These are phyloP conservation scores for Pluvialis apricaria DNA, from an alignment of 2,113 vertebrate species.

Conservation along the genomic window DNA sequence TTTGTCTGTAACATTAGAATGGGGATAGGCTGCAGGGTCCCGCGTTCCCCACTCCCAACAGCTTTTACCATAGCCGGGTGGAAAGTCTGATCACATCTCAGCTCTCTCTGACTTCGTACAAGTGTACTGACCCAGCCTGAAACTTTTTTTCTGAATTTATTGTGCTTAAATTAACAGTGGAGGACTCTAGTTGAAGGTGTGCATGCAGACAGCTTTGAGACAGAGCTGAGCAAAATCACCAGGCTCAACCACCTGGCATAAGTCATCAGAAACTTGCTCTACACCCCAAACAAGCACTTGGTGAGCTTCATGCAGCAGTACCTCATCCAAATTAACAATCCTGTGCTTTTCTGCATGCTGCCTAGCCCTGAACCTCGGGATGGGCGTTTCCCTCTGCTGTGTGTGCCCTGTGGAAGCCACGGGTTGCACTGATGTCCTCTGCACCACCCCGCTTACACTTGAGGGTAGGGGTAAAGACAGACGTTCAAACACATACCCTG, in stretches of 20 bases:
- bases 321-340: background rate
- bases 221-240: background rate
- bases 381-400: background rate
- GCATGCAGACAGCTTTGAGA: background rate
- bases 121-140: background rate
- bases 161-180: background rate
- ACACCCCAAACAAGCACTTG: background rate
- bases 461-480: background rate
- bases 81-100: background rate
- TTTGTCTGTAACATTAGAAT: too few species aligned
- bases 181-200: background rate
- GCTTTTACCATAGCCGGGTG: fast-evolving
- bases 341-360: background rate
- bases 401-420: background rate
- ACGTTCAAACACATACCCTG: background rate
- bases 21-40: too few species aligned
- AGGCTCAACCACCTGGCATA: background rate
- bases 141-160: background rate
- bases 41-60: background rate
- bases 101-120: background rate
- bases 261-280: background rate
- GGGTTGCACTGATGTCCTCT: fast-evolving
- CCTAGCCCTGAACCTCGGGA: background rate
- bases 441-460: background rate
- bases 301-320: background rate